These are phyloP conservation scores for Nicator chloris DNA, from an alignment of 2,113 vertebrate species.

Conservation along the genomic window DNA sequence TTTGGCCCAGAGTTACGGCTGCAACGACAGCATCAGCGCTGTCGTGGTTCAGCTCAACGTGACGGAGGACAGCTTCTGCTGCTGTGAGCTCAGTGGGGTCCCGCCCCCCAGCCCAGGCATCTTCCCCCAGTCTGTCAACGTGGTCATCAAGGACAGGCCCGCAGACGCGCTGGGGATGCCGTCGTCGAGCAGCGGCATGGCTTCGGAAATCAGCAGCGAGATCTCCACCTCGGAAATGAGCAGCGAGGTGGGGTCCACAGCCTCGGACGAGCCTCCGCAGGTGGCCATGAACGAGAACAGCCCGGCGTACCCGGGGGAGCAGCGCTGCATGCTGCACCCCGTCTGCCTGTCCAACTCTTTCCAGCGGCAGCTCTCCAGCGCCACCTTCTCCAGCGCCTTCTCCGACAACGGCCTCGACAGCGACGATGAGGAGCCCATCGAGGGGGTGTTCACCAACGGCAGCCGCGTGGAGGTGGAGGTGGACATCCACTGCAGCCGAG, in stretches of 20 bases:
- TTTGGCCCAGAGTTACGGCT: slow-evolving; percentile 94
- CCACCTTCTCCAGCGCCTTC: slow-evolving; percentile 96
- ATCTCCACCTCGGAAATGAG: slow-evolving; percentile 95
- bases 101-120: slow-evolving; percentile 82
- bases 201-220: slow-evolving; percentile 92
- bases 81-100: slow-evolving; percentile 81
- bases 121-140: slow-evolving; percentile 73
- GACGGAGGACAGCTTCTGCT: slow-evolving; percentile 95
- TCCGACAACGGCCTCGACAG: slow-evolving; percentile 97
- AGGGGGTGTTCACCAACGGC: slow-evolving; percentile 93
- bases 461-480: slow-evolving; percentile 95
- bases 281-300: slow-evolving; percentile 74
- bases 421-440: slow-evolving; percentile 94
- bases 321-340: slow-evolving; percentile 87
- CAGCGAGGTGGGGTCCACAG: slow-evolving; percentile 97
- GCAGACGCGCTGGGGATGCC: slow-evolving; percentile 73
- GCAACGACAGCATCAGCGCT: slow-evolving; percentile 90
- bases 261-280: slow-evolving; percentile 88
- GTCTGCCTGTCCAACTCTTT: slow-evolving; percentile 81
- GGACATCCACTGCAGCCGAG: slow-evolving; percentile 87
- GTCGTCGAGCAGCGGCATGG: slow-evolving; percentile 87
- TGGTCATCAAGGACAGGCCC: slow-evolving; percentile 78
- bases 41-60: slow-evolving; percentile 96
- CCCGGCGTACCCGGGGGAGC: slow-evolving; percentile 73
- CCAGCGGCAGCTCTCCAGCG: slow-evolving; percentile 94